Evolutionary conservation across 2,113 vertebrate species (phyloP).

Genomic region (Aspidoscelis tigris): DNA sequence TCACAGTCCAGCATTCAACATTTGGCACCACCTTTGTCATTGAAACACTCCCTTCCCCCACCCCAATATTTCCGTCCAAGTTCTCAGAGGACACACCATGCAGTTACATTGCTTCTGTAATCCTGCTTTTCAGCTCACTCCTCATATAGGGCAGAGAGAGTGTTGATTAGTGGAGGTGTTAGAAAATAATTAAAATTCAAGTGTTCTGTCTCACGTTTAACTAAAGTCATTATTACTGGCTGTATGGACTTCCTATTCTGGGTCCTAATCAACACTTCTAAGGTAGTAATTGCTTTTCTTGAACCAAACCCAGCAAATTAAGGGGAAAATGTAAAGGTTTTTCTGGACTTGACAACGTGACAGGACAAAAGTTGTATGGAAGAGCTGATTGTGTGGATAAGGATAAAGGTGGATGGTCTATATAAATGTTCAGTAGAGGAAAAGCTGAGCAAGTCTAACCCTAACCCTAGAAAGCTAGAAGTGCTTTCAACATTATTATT

Average conservation of each 20-base stretch:
- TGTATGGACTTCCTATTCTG: constrained; percentile 63
- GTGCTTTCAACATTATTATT: background rate
- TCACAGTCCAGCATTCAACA: background rate
- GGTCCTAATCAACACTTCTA: constrained; percentile 62
- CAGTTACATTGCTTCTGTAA: fast-evolving
- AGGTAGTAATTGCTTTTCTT: constrained; percentile 36
- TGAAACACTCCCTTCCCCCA: background rate
- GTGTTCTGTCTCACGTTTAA: constrained; percentile 34
- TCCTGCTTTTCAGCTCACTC: background rate
- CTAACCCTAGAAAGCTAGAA: no score
- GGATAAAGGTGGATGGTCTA: background rate
- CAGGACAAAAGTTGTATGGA: background rate
- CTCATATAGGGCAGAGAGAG: constrained; percentile 35
- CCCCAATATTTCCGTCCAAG: background rate
- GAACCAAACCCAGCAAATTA: constrained; percentile 30
- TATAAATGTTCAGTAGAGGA: background rate
- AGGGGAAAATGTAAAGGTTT: background rate
- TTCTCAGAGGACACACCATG: fast-evolving
- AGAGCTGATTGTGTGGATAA: background rate
- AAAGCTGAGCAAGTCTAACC: background rate
- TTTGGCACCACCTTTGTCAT: background rate
- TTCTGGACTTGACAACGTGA: background rate
- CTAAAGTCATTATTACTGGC: constrained; percentile 64
- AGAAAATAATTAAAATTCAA: constrained; percentile 61
- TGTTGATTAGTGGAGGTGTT: constrained; percentile 53